Evolutionary conservation across 2,797 vertebrate species (phyloP).

Genomic region (Enteromius trimaculatus): DNA sequence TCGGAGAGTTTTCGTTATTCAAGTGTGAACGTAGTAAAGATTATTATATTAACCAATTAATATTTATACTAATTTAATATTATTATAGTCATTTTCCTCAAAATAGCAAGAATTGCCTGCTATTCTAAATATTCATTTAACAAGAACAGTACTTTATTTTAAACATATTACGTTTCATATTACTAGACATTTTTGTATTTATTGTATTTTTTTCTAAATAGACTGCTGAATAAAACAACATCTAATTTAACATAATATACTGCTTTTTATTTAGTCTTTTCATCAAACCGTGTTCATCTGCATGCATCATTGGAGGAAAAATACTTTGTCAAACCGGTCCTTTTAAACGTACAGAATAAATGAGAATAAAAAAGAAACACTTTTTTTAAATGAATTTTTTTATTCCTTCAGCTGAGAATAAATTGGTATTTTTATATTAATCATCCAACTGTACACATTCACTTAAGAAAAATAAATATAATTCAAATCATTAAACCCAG

Average conservation of each 20-base stretch:
- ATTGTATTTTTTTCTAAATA: not conserved
- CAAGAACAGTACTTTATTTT: no score
- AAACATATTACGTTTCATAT: not conserved
- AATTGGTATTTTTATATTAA: constrained; percentile 48
- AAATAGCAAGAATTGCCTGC: not conserved
- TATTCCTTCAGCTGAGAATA: constrained; percentile 53
- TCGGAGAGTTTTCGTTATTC: no score
- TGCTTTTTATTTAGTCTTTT: not conserved
- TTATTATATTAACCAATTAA: not conserved
- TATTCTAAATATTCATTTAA: no score
- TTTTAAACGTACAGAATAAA: not conserved
- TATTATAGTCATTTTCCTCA: not conserved
- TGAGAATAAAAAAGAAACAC: not conserved
- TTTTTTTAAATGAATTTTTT: constrained; percentile 31
- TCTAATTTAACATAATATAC: not conserved
- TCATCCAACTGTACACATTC: constrained; percentile 62
- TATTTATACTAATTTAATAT: not conserved
- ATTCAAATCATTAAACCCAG: constrained; percentile 50
- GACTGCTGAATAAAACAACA: not conserved
- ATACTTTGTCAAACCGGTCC: not conserved
- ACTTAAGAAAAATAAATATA: constrained; percentile 62
- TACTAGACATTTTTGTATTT: not conserved
- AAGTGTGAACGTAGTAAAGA: not conserved
- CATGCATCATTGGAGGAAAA: not conserved
- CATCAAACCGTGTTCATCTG: not conserved